Base-by-base conservation (phyloP, 2,797 vertebrate species). In the Gymnocypris eckloni region DNA sequence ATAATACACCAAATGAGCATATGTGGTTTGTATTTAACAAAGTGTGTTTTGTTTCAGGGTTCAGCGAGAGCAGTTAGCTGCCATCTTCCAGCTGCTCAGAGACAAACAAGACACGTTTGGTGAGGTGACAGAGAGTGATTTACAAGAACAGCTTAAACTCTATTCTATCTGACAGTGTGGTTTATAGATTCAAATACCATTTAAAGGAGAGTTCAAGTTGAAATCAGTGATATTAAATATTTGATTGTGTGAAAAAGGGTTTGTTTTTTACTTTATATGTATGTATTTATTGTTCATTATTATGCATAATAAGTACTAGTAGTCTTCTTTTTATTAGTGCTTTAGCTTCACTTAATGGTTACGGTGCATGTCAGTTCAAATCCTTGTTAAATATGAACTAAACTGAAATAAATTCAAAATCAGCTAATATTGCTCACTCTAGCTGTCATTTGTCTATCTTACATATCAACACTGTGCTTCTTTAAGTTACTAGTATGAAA, bases 81-180 rank as follows among this genome's bases (percentile, higher is more conserved):
- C 97, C 94, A 98, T 99, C 94, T 98, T 99, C 93, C 95, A 95
- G 90, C 95, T 99, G 87, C 96, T 98, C 92, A 94, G 95, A 89
- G 96, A 97, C 84, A 97, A 97, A 93, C 93, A 95, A 92, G 97
- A 97, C 81, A 98, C 97, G 0, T 99, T 99, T 79, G 98, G 97
- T 41, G 96, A 97, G 54, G 96, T 98, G 94, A 96, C 97, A 0
- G 96, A 97, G 16, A 95, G 95, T 66, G 97, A 99, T 86, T 89
- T 98, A 91, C 96, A 96, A 90, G 97, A 99, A 87, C 98, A 99
- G 92, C 96, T 99, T 85, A 94, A 93, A 85, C 96, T 99, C 39
- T 99, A 99, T 22, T 97, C 98, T 90, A 96, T 98, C 93, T 98
- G 94, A 94, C 39, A 33, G 16, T 70, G 48, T 28, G 4, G 9